Percentiles rank a stretch among this genome's conserved stretches.
Evolutionary conservation across 2,113 vertebrate species (phyloP).

Genomic region (Rhea pennata): DNA sequence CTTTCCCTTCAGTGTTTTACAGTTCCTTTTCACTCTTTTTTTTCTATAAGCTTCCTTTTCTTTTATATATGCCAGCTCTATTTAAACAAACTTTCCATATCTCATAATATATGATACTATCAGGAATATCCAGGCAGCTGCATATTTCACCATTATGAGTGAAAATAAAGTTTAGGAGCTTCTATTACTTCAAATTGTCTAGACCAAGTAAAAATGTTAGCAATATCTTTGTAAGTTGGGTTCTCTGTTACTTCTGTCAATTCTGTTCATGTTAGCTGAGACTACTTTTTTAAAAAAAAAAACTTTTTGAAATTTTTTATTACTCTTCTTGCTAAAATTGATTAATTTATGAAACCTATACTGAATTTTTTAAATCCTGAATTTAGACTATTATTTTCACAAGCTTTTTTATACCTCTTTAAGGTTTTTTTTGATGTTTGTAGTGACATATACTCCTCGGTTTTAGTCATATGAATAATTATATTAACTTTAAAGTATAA

Average conservation of each 20-base stretch:
- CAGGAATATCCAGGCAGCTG: not conserved
- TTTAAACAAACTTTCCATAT: not conserved
- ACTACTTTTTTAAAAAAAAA: not conserved
- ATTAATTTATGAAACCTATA: not conserved
- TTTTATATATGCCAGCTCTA: not conserved
- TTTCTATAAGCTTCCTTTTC: not conserved
- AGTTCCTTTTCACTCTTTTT: not conserved
- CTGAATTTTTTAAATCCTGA: not conserved
- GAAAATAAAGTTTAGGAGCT: not conserved
- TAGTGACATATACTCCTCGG: not conserved
- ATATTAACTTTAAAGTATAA: not conserved
- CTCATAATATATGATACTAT: not conserved
- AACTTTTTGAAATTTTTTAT: not conserved
- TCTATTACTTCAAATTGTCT: not conserved
- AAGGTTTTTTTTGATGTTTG: not conserved
- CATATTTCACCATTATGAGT: not conserved
- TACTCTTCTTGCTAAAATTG: not conserved
- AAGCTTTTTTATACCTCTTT: not conserved
- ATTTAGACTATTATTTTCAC: not conserved
- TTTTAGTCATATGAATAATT: not conserved
- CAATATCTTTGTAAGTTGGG: not conserved
- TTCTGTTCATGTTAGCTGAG: not conserved
- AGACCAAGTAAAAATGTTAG: not conserved
- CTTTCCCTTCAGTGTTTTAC: not conserved
- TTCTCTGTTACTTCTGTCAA: not conserved